These are phyloP conservation scores for Drosophila maculinotata DNA, from an alignment of 2,888 invertebrate genomes.

Conservation along the genomic window DNA sequence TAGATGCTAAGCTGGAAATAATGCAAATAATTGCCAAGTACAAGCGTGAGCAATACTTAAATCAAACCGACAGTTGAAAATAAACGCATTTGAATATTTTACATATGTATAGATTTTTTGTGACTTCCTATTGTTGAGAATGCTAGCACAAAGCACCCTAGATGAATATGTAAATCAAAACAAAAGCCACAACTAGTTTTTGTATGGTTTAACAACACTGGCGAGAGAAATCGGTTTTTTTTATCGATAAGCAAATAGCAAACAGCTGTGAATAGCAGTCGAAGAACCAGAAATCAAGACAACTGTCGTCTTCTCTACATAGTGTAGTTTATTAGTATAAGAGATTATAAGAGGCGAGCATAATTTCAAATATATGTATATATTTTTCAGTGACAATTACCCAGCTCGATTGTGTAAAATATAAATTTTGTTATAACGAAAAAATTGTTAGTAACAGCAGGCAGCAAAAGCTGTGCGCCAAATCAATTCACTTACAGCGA, in stretches of 20 bases:
- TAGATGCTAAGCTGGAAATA: slow-evolving; percentile 56
- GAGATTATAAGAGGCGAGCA: slow-evolving; percentile 27
- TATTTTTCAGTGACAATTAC: slow-evolving; percentile 10
- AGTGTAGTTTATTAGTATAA: slow-evolving; percentile 36
- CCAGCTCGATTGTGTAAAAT: slow-evolving; percentile 9
- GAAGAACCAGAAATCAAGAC: no score
- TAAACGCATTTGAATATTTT: slow-evolving; percentile 1
- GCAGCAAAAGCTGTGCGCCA: slow-evolving; percentile 59
- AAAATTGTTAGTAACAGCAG: neutral
- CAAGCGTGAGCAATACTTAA: slow-evolving; percentile 52
- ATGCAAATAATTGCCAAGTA: slow-evolving; percentile 57
- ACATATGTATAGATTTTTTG: neutral
- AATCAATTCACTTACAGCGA: slow-evolving; percentile 75
- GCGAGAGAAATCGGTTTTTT: neutral
- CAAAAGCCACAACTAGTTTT: slow-evolving; percentile 30
- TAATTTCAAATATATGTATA: slow-evolving; percentile 18
- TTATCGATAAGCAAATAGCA: slow-evolving; percentile 39
- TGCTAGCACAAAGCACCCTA: slow-evolving; percentile 17
- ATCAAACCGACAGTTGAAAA: slow-evolving; percentile 29
- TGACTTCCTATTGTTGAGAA: slow-evolving; percentile 40
- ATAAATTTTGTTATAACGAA: slow-evolving; percentile 16
- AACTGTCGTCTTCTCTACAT: slow-evolving; percentile 22
- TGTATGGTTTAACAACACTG: slow-evolving; percentile 23
- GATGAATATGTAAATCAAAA: slow-evolving; percentile 40
- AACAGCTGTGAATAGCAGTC: slow-evolving; percentile 33